Evolutionary conservation across 2,113 vertebrate genomes (phyloP), one percentile per base, ranked within the genome.

Genomic region (Corythoichthys intestinalis): DNA sequence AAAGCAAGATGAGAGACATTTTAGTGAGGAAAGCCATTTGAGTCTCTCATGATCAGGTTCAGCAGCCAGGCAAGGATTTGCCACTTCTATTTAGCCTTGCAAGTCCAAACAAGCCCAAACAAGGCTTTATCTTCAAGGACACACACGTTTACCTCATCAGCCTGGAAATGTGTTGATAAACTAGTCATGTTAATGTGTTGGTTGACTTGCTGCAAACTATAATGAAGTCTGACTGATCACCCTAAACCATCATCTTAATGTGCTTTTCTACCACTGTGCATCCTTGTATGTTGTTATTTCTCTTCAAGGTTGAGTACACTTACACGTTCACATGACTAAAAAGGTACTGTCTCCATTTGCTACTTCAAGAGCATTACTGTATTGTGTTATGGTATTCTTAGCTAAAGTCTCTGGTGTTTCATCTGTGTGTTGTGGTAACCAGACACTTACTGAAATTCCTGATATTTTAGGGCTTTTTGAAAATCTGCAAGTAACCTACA

Each of bases 101-200:
- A 61, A 64, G 70, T 75, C 77, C 56, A 72, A 73, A 82, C 63
- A 38, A 71, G 70, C 61, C 57, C 67, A 74, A 44, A 38, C 53
- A 14, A 47, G 49, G 63, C 35, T 71, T 71, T 73, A 77, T 83
- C 71, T 71, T 71, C 53, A 64, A 53, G 72, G 58, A 73, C 73
- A 72, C 77, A 73, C 77, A 65, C 65, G 49, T 64, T 79, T 1
- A 28, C 58, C 28, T 4, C 44, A 17, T 63, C 66, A 50, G 63
- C 65, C 67, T 79, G 61, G 61, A 66, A 70, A 70, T 60, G 56
- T 53, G 67, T n/a, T 67, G 77, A 83, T 77, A 75, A 86, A 76
- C 53, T 49, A 70, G 47, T 70, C 64, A 58, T 65, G 54, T 78
- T 53, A 59, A 71, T 37, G 74, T 76, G 70, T 71, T 53, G 41